phyloP scores from a whole-genome alignment of 1,140 invertebrate genomes.

The Drosophila bocqueti region DNA sequence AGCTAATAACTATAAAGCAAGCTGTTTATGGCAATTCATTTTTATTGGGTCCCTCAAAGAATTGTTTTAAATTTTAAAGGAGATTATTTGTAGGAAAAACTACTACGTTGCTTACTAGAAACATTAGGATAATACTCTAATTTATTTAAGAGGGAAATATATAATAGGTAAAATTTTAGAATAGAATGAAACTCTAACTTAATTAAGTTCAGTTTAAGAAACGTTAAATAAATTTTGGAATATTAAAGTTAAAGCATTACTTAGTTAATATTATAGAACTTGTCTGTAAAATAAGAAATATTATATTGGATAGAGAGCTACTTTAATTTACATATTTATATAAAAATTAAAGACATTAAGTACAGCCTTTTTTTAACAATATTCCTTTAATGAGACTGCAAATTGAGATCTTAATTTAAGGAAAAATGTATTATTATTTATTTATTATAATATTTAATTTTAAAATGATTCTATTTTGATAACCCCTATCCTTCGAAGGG shows the following conservation, averaged over 20 bases:
- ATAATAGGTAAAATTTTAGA: too few species aligned
- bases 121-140: too few species aligned
- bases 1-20: background rate
- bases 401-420: background rate
- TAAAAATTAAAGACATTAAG: background rate
- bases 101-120: background rate
- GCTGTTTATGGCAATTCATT: background rate
- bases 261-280: too few species aligned
- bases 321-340: background rate
- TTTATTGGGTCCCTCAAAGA: too few species aligned
- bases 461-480: background rate
- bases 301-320: too few species aligned
- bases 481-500: background rate
- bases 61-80: background rate
- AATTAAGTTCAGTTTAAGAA: too few species aligned
- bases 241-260: too few species aligned
- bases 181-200: too few species aligned
- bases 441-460: background rate
- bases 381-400: background rate
- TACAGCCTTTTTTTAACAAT: background rate
- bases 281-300: too few species aligned
- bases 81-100: too few species aligned
- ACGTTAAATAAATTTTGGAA: too few species aligned
- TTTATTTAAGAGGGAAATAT: too few species aligned
- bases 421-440: background rate